Conservation (phyloP, 2,797 vertebrate genomes). For the Uromys caudimaculatus region DNA sequence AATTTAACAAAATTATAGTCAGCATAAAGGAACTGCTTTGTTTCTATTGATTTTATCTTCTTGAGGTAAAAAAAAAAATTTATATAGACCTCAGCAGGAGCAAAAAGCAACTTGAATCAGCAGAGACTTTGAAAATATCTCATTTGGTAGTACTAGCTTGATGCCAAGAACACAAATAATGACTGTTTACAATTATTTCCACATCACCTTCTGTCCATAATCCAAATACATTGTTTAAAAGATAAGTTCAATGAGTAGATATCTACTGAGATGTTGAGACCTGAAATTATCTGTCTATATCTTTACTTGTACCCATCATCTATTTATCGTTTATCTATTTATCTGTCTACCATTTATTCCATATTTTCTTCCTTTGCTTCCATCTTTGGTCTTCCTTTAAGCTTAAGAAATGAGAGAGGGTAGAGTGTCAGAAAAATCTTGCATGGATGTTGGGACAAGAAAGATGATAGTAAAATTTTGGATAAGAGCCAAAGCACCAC, state of each 20-base stretch:
- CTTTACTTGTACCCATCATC: not conserved
- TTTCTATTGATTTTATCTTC: not conserved
- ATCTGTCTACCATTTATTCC: not conserved
- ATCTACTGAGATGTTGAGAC: not conserved
- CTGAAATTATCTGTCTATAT: not conserved
- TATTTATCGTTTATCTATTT: not conserved
- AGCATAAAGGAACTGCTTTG: not conserved
- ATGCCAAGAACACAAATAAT: not conserved
- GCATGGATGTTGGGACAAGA: not conserved
- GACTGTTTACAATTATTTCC: not conserved
- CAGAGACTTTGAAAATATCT: not conserved
- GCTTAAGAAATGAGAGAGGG: not conserved
- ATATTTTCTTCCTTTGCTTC: not conserved
- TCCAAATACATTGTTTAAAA: not conserved
- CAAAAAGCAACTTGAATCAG: not conserved
- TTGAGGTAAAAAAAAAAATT: not conserved
- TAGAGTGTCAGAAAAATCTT: not conserved
- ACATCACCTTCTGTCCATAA: not conserved
- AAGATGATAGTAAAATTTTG: not conserved
- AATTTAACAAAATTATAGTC: constrained; percentile 15
- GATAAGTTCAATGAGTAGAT: not conserved
- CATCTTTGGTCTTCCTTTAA: not conserved
- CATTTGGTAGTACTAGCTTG: not conserved
- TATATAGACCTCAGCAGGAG: not conserved
- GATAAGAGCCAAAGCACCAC: not conserved